Percentiles rank a stretch among this genome's conserved stretches.
Conservation (phyloP, 2,797 vertebrate genomes). For the Sebastes nivosus region DNA sequence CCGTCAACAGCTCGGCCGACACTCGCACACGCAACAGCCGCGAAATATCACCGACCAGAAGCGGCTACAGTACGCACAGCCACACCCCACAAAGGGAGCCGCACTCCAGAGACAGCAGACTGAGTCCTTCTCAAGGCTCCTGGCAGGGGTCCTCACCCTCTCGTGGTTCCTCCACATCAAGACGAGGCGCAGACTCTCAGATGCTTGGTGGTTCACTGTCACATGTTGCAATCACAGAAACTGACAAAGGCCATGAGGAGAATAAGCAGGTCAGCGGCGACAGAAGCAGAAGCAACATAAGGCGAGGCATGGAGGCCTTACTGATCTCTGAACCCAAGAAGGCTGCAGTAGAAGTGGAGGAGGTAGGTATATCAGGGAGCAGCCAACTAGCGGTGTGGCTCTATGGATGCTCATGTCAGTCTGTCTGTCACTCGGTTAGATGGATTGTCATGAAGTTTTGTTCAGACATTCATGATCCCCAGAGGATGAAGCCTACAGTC, state of each 20-base stretch:
- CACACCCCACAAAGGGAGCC: conserved; percentile 54
- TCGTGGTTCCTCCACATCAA: conserved; percentile 58
- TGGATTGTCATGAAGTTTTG: background rate
- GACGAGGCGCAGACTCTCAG: conserved; percentile 35
- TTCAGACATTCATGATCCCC: background rate
- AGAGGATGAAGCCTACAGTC: background rate
- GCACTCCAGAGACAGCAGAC: conserved; percentile 53
- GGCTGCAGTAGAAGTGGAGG: conserved; percentile 66
- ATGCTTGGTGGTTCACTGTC: conserved; percentile 32
- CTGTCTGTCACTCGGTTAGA: background rate
- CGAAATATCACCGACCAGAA: conserved; percentile 72
- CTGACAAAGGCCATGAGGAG: conserved; percentile 31
- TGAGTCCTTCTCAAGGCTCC: conserved; percentile 74
- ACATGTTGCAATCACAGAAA: conserved; percentile 46
- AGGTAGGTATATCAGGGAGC: conserved; percentile 40
- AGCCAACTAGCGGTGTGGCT: background rate
- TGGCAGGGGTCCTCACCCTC: conserved; percentile 73
- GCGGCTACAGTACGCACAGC: conserved; percentile 49
- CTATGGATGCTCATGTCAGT: background rate
- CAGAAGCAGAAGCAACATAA: conserved; percentile 76
- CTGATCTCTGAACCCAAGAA: conserved; percentile 78
- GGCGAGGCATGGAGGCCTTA: conserved; percentile 76
- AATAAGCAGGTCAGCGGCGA: conserved; percentile 27
- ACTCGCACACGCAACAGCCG: conserved; percentile 66
- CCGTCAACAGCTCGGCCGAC: conserved; percentile 54